phyloP scores from a whole-genome alignment of 2,888 invertebrate species.

The Pterostichus madidus region DNA sequence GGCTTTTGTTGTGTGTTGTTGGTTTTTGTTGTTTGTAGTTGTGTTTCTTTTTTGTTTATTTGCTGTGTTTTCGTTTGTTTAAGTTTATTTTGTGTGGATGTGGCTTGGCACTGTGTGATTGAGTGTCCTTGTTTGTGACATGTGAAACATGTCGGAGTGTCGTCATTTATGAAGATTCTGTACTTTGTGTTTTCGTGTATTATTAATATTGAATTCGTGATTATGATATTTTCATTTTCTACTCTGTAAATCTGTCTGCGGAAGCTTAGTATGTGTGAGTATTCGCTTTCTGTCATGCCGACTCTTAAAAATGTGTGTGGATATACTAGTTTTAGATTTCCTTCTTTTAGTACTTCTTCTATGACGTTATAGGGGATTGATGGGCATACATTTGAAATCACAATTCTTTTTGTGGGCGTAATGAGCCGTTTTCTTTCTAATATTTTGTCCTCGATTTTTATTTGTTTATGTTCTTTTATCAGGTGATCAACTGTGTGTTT shows the following conservation, averaged over 20 bases:
- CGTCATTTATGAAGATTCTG: no score
- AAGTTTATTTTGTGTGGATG: no score
- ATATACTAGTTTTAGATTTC: constrained; percentile 10
- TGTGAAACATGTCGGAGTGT: no score
- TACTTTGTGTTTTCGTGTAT: constrained; percentile 40
- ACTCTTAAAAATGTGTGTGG: constrained; percentile 8
- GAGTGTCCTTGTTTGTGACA: no score
- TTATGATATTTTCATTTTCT: not conserved
- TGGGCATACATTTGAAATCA: constrained; percentile 23
- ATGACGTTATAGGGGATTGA: constrained; percentile 55
- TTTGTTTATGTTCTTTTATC: no score
- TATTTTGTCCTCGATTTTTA: no score
- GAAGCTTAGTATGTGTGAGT: constrained; percentile 2
- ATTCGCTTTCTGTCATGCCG: constrained; percentile 33
- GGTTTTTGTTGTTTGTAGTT: no score
- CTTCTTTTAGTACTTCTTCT: constrained; percentile 10
- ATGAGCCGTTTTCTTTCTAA: constrained; percentile 7
- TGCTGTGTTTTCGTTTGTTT: no score
- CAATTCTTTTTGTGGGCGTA: constrained; percentile 58
- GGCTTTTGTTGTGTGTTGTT: no score
- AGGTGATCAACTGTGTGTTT: constrained; percentile 52
- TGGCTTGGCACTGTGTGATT: no score
- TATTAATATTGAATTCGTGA: constrained; percentile 10
- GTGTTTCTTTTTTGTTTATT: no score
- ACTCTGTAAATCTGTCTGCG: constrained; percentile 16